Evolutionary conservation across 1,140 invertebrate species (phyloP).

Genomic region (Tetranychus urticae): DNA sequence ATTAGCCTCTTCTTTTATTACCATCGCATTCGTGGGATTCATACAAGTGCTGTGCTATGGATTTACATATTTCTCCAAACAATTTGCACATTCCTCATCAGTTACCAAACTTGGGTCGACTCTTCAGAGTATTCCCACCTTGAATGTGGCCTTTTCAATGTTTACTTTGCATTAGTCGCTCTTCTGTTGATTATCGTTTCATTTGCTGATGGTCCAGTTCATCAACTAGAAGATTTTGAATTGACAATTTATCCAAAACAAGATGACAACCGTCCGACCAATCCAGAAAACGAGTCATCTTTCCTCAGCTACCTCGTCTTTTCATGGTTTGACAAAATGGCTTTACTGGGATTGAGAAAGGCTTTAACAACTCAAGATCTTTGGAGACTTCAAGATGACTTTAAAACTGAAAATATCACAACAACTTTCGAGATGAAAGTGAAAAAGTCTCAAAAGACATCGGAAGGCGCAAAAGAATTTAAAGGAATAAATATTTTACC

Average conservation of each 20-base stretch:
- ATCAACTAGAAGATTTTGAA: neutral
- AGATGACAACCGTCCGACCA: neutral
- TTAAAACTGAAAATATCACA: neutral
- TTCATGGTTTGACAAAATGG: slow-evolving; percentile 67
- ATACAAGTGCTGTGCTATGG: no score
- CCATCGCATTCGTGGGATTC: no score
- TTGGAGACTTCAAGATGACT: slow-evolving; percentile 53
- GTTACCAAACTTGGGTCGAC: neutral
- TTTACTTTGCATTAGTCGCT: neutral
- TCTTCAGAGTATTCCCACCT: neutral
- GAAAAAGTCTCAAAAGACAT: no score
- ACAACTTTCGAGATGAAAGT: no score
- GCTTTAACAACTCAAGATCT: slow-evolving; percentile 56
- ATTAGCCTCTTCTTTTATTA: no score
- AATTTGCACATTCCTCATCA: neutral
- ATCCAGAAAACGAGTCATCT: slow-evolving; percentile 54
- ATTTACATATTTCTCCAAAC: no score
- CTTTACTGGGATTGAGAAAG: slow-evolving; percentile 54
- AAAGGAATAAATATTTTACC: slow-evolving; percentile 15
- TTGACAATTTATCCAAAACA: neutral
- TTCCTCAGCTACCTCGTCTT: slow-evolving; percentile 72
- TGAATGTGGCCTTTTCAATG: neutral
- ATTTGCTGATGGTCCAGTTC: neutral
- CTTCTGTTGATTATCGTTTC: neutral
- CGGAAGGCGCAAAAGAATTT: neutral